Conservation (phyloP, 1,140 invertebrate genomes). For the Scaptodrosophila lebanonensis region DNA sequence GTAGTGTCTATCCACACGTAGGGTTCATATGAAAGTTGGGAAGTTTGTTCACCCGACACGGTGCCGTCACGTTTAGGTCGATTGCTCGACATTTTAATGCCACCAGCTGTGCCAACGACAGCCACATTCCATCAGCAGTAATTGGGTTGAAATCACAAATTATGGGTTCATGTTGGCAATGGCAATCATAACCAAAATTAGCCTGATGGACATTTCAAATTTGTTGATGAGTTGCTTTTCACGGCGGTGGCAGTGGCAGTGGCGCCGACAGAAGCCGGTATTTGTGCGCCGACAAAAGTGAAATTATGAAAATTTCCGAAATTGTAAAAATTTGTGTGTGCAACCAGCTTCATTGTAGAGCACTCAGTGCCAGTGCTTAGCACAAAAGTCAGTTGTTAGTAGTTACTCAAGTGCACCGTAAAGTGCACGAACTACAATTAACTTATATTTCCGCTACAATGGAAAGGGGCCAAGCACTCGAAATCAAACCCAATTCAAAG, state of each 20-base stretch:
- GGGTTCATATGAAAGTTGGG: too few species aligned
- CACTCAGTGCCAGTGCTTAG: too few species aligned
- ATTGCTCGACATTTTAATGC: slow-evolving; percentile 21
- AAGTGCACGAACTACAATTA: slow-evolving; percentile 51
- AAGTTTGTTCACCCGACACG: too few species aligned
- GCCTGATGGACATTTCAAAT: slow-evolving; percentile 3
- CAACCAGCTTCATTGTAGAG: too few species aligned
- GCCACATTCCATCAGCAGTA: too few species aligned
- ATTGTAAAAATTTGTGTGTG: too few species aligned
- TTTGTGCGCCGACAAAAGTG: too few species aligned
- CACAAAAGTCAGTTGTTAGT: slow-evolving; percentile 7
- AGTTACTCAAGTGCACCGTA: slow-evolving; percentile 10
- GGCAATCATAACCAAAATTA: slow-evolving; percentile 2
- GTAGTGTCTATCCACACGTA: too few species aligned
- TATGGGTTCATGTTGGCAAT: slow-evolving; percentile 20
- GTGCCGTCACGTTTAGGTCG: slow-evolving; percentile 3
- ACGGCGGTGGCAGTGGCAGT: too few species aligned
- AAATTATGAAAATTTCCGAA: too few species aligned
- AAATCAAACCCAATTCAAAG: not conserved
- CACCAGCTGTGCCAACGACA: too few species aligned
- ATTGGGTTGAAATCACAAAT: slow-evolving; percentile 45
- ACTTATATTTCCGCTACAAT: slow-evolving; percentile 37
- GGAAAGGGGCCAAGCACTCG: slow-evolving; percentile 1
- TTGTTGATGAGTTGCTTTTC: slow-evolving; percentile 12
- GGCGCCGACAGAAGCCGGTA: too few species aligned